phyloP scores from a whole-genome alignment of 2,888 invertebrate species.

The Geophilus truncorum region DNA sequence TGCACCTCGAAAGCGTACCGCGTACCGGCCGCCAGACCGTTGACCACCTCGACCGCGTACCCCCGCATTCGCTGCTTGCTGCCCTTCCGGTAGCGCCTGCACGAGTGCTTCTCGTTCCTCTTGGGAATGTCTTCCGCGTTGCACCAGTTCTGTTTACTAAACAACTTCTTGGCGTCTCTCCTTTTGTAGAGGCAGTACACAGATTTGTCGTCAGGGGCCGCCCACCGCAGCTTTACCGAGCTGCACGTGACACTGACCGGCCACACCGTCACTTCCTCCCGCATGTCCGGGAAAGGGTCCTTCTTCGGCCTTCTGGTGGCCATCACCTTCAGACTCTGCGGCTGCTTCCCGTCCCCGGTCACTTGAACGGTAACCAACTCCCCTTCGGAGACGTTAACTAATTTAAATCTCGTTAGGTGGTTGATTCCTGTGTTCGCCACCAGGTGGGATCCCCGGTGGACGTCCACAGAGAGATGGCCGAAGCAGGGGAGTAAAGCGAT shows the following conservation, averaged over 20 bases:
- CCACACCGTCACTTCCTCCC: neutral
- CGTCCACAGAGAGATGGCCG: conserved; percentile 8
- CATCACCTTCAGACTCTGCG: conserved; percentile 25
- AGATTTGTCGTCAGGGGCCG: conserved; percentile 30
- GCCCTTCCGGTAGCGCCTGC: conserved; percentile 6
- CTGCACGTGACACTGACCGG: neutral
- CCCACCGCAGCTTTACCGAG: neutral
- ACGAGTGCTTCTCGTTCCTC: conserved; percentile 9
- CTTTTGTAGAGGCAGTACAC: conserved; percentile 18
- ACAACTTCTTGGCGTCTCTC: neutral
- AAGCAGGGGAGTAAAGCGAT: conserved; percentile 18
- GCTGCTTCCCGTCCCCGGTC: conserved; percentile 22
- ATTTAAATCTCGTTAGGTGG: neutral
- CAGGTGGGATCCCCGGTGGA: neutral
- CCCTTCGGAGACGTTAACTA: neutral
- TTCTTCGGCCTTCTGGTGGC: neutral
- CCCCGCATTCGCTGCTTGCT: neutral
- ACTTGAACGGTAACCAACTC: neutral
- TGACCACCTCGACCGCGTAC: neutral
- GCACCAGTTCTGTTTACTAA: conserved; percentile 8
- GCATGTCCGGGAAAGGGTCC: conserved; percentile 28
- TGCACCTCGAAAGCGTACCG: conserved; percentile 23
- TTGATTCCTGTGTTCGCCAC: neutral
- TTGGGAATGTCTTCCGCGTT: neutral
- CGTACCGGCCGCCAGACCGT: neutral